Evolutionary conservation across 2,113 vertebrate species (phyloP).

Genomic region (Cyanoderma ruficeps): DNA sequence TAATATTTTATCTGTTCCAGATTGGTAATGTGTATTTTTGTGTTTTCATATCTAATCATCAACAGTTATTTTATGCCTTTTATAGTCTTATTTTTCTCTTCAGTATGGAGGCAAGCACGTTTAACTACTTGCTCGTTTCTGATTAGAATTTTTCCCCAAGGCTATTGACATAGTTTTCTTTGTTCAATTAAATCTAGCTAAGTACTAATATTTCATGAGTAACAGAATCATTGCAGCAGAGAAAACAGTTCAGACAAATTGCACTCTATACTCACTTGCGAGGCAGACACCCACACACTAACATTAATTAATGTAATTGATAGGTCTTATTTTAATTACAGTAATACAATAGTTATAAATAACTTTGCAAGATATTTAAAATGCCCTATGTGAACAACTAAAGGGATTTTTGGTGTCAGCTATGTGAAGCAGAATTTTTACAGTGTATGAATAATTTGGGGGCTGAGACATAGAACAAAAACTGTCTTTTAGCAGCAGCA

Average conservation of each 20-base stretch:
- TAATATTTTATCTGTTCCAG: neutral
- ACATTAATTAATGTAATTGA: neutral
- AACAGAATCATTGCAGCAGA: neutral
- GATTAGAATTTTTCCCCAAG: constrained; percentile 2
- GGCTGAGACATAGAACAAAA: neutral
- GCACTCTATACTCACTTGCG: neutral
- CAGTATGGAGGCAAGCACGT: neutral
- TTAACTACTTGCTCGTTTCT: constrained; percentile 10
- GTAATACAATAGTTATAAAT: neutral
- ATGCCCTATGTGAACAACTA: neutral
- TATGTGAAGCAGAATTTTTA: neutral
- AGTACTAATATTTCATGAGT: neutral
- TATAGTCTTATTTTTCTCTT: neutral
- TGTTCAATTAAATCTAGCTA: neutral
- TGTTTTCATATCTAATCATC: neutral
- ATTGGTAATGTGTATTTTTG: neutral
- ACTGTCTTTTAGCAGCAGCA: neutral
- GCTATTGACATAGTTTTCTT: constrained; percentile 1
- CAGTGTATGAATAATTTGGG: neutral
- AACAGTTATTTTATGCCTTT: neutral
- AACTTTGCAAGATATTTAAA: neutral
- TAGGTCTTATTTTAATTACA: constrained; percentile 40
- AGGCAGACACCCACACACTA: neutral
- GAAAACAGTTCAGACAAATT: neutral
- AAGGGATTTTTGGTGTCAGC: neutral